A percentile compares a stretch with the other conserved stretches of the same genome.
Conservation (phyloP, 2,797 vertebrate species). For the Tapirus indicus region DNA sequence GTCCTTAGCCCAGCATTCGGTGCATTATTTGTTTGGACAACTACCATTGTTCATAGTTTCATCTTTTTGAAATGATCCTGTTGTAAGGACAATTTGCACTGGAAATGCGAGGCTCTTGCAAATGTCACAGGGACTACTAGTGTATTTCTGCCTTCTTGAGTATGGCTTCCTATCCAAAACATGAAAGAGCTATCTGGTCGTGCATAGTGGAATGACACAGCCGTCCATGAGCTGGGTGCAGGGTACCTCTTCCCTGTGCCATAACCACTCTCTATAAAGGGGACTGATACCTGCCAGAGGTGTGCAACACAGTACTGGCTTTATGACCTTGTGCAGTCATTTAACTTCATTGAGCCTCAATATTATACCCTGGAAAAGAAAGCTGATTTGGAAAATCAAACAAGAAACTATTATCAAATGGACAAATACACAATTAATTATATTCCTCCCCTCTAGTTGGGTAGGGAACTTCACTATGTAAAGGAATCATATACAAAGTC, state of each 20-base stretch:
- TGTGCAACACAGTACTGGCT: not conserved
- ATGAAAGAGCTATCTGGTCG: not conserved
- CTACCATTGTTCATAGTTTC: not conserved
- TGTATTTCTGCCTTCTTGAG: not conserved
- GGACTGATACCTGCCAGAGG: not conserved
- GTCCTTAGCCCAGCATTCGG: not conserved
- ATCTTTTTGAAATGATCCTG: not conserved
- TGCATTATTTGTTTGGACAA: not conserved
- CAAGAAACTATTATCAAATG: not conserved
- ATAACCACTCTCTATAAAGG: not conserved
- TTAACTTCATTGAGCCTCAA: not conserved
- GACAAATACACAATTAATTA: not conserved
- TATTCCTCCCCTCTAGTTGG: not conserved
- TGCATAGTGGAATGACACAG: too few species aligned
- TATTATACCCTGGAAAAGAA: not conserved
- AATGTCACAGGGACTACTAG: not conserved
- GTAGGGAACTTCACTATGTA: not conserved
- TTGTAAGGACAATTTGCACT: not conserved
- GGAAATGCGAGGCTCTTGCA: not conserved
- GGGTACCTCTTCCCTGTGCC: too few species aligned
- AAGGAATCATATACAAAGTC: not conserved
- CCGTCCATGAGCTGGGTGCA: not conserved
- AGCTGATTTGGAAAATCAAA: not conserved
- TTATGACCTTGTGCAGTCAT: not conserved
- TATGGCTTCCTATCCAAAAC: not conserved